Evolutionary conservation across 1,140 invertebrate species (phyloP).

Genomic region (Drosophila virilis): DNA sequence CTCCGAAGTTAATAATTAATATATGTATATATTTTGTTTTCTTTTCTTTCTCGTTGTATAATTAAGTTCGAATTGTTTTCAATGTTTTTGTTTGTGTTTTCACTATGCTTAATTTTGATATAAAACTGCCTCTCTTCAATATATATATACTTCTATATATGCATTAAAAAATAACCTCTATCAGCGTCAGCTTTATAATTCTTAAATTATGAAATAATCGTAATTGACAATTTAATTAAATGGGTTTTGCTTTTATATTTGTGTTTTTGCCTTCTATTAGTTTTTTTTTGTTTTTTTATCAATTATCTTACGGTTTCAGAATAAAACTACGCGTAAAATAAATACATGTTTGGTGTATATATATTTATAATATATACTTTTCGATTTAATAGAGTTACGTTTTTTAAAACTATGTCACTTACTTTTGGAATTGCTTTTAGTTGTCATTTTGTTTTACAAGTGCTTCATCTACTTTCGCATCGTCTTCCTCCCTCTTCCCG

Average conservation of each 20-base stretch:
- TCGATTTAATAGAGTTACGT: slow-evolving; percentile 68
- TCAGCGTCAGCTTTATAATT: slow-evolving; percentile 68
- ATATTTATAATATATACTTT: slow-evolving; percentile 70
- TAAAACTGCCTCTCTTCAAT: slow-evolving; percentile 74
- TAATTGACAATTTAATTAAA: slow-evolving; percentile 83
- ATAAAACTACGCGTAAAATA: slow-evolving; percentile 77
- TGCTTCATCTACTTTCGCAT: slow-evolving; percentile 58
- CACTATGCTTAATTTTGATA: slow-evolving; percentile 81
- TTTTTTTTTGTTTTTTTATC: slow-evolving; percentile 15
- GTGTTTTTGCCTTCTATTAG: slow-evolving; percentile 34
- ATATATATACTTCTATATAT: slow-evolving; percentile 69
- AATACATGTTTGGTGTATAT: slow-evolving; percentile 70
- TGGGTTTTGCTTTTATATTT: slow-evolving; percentile 50
- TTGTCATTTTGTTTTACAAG: slow-evolving; percentile 81
- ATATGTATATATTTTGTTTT: slow-evolving; percentile 44
- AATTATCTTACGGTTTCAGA: slow-evolving; percentile 44
- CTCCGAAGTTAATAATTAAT: slow-evolving; percentile 54
- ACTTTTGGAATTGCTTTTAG: slow-evolving; percentile 82
- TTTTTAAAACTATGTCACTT: slow-evolving; percentile 76
- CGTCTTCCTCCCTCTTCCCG: not conserved
- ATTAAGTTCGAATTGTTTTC: slow-evolving; percentile 84
- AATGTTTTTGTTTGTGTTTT: slow-evolving; percentile 73
- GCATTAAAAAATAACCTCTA: slow-evolving; percentile 79
- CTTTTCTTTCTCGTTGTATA: slow-evolving; percentile 78
- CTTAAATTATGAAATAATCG: slow-evolving; percentile 80